A percentile compares a stretch with the other conserved stretches of the same genome.
These are phyloP conservation scores for Megalurothrips usitatus DNA, from an alignment of 2,888 invertebrate species.

Conservation along the genomic window DNA sequence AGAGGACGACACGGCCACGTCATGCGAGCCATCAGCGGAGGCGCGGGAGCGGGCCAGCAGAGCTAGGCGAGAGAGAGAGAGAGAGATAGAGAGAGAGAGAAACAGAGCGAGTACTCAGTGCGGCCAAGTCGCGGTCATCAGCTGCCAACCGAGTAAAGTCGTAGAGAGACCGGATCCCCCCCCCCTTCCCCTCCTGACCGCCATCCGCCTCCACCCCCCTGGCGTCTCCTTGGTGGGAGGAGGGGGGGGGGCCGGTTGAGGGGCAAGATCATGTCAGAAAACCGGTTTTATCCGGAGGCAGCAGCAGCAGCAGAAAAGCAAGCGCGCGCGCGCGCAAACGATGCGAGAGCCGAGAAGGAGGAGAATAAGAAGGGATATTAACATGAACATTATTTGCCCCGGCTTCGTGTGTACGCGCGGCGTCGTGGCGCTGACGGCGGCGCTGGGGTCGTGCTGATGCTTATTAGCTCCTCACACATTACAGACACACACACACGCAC, in stretches of 20 bases:
- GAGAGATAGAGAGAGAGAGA: no score
- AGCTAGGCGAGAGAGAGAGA: no score
- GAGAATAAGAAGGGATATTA: no score
- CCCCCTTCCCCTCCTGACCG: no score
- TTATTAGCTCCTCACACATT: background rate
- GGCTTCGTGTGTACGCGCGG: background rate
- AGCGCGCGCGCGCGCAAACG: background rate
- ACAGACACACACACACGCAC: background rate
- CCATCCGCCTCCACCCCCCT: background rate
- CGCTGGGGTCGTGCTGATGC: no score
- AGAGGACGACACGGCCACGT: no score
- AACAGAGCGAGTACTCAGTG: no score
- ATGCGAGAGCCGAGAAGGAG: background rate
- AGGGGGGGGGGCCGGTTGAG: background rate
- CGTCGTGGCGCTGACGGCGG: background rate
- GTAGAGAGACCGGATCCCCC: no score
- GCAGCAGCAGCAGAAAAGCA: background rate
- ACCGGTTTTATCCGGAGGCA: background rate
- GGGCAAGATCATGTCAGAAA: background rate
- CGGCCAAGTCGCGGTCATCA: no score
- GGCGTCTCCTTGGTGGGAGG: background rate
- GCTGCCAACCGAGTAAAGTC: no score
- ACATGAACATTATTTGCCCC: background rate
- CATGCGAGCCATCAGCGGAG: no score
- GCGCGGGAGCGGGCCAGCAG: no score